Conservation (phyloP, 2,888 invertebrate species). For the Allacma fusca region DNA sequence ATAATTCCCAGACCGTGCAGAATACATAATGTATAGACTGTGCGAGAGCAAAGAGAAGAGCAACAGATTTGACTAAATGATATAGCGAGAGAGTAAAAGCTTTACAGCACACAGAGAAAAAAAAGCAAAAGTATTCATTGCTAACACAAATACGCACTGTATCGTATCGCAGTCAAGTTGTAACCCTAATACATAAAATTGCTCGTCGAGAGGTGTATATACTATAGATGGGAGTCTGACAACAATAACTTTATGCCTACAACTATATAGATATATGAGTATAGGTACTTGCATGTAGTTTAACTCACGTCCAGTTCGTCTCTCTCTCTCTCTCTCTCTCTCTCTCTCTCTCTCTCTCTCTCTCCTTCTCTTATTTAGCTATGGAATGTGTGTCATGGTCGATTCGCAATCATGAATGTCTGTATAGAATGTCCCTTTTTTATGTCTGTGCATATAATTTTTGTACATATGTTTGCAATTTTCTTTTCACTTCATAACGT, state of each 20-base stretch:
- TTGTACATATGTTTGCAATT: constrained; percentile 13
- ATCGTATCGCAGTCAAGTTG: constrained; percentile 12
- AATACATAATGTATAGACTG: background rate
- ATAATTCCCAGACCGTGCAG: background rate
- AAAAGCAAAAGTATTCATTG: constrained; percentile 16
- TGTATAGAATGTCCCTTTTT: constrained; percentile 33
- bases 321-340: constrained; percentile 26
- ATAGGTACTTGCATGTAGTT: constrained; percentile 6
- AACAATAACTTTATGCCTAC: constrained; percentile 33
- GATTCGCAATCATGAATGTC: constrained; percentile 56
- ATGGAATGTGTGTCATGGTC: constrained; percentile 62
- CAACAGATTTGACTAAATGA: constrained; percentile 5
- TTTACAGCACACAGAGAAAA: background rate
- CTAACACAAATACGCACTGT: constrained; percentile 13
- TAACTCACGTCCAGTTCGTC: constrained; percentile 36
- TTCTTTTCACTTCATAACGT: constrained; percentile 3
- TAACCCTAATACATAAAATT: constrained; percentile 11
- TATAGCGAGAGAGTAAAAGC: background rate
- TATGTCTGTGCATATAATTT: constrained; percentile 35
- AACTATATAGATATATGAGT: background rate
- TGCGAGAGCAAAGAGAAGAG: background rate
- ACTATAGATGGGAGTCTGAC: constrained; percentile 35
- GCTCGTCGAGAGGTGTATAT: background rate
- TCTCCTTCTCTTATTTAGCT: constrained; percentile 35
- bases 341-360: constrained; percentile 27